A percentile compares a stretch with the other conserved stretches of the same genome.
Evolutionary conservation across 2,797 vertebrate species (phyloP).

Genomic region (Epinephelus coioides): DNA sequence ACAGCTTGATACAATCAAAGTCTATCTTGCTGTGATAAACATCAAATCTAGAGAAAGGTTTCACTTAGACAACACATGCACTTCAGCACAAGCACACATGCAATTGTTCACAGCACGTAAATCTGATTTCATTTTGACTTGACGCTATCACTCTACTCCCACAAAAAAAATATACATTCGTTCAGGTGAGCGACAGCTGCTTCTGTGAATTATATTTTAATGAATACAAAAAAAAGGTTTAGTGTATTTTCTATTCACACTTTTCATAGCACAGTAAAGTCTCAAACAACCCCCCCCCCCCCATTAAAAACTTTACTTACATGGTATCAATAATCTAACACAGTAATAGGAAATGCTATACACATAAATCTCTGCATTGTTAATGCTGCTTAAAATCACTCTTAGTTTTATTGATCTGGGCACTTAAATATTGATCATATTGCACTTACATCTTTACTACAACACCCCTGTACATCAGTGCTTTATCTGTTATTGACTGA

Average conservation of each 20-base stretch:
- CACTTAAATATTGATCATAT: no score
- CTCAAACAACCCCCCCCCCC: no score
- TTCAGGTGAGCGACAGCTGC: neutral
- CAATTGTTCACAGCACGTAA: neutral
- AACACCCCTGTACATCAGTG: no score
- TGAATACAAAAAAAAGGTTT: no score
- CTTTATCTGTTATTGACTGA: no score
- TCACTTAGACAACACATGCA: neutral
- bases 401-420: neutral
- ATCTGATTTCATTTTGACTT: neutral
- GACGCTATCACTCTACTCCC: neutral
- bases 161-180: neutral
- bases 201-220: neutral
- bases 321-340: no score
- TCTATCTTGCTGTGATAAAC: conserved; percentile 9
- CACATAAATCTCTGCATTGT: no score
- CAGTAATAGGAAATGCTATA: no score
- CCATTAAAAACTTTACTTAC: no score
- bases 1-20: neutral
- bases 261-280: no score
- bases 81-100: neutral
- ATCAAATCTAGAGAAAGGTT: conserved; percentile 1
- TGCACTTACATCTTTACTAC: no score
- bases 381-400: neutral
- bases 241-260: no score